Evolutionary conservation across 2,888 invertebrate genomes (phyloP), one percentile per base, ranked within the genome.

Genomic region (Limnephilus auricula): DNA sequence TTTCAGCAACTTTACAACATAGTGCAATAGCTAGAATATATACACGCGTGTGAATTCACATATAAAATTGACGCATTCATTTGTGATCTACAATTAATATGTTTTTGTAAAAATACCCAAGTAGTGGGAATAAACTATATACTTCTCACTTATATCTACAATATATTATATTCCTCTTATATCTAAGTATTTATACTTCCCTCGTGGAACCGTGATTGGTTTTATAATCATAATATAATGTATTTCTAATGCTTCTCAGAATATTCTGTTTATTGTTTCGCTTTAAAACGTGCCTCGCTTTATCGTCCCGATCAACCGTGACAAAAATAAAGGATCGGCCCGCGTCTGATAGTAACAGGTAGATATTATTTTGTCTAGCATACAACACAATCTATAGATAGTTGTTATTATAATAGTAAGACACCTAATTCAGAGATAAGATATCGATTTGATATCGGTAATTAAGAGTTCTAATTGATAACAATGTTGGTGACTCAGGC

Each of bases 221-320:
- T 65, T 65, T 65, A 65, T 65, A 65, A 65, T 65, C 65, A 65
- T 9, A 15, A 65, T 9, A 45, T 15, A 45, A 45, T 45, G 45
- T 45, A 65, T 25, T 65, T 65, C 65, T 65, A 65, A 65, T 4
- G 65, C 30, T 85, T 85, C 85, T 85, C 45, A 2, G 85, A 40
- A 85, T 85, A 40, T 37, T 85, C 40, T 85, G 85, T 85, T 85
- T 85, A 85, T 85, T 85, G 85, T 85, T 45, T 85, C 50, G 50
- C 5, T 45, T 30, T 30, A 25, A 50, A 45, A 85, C 85, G 85
- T 85, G 85, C 37, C 85, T 85, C 45, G 85, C 37, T 85, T 85
- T 85, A 85, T 85, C 85, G 50, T n/a, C 50, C 13, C 45, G 30
- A 50, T 85, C 85, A 15, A 85, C 37, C 85, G 85, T 40, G 85